Evolutionary conservation across 2,888 invertebrate species (phyloP), one percentile per base, ranked within the genome.

Genomic region (Eristalis intricaria): DNA sequence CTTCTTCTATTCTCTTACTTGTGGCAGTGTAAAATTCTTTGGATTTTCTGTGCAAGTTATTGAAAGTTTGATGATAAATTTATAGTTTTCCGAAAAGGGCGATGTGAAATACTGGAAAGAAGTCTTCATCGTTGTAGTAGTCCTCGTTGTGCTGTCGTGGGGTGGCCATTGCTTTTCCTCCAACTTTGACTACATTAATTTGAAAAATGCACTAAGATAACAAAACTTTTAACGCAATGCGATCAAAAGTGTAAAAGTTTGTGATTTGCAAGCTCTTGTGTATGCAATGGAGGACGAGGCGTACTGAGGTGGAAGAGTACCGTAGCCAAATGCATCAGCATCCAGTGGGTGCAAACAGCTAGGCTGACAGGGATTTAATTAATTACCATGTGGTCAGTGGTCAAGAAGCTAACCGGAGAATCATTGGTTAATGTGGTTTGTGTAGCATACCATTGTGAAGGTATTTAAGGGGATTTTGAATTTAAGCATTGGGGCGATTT

Each of bases 51-150:
- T 71, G 78, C 75, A 79, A 87, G 79, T 84, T 87, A 87, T 87
- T 87, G 87, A 87, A 87, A 87, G 87, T 87, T 87, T 87, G 84
- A 87, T 84, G 87, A 87, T 87, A 87, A 87, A 87, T 87, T 87
- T 87, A 87, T 84, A 87, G 87, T 84, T 87, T 81, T 84, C 80
- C 79, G 70, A 84, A 84, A 71, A 10, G 10, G 32, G 68, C 64
- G 79, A 64, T 87, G 84, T 58, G 73, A 80, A 84, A 74, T 65
- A 63, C 23, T 56, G 58, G 15, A 63, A 79, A 65, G 60, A 60
- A 70, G 38, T 78, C 26, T 69, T 73, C 65, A 23, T 40, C 40
- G 69, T 38, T n/a, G 19, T 35, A 43, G 65, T 43, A n/a, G 65
- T 73, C 22, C 58, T 43, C 32, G 7, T 50, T 50, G 50, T 19